These are phyloP conservation scores for Falco cherrug DNA, from an alignment of 2,797 vertebrate species.

Conservation along the genomic window DNA sequence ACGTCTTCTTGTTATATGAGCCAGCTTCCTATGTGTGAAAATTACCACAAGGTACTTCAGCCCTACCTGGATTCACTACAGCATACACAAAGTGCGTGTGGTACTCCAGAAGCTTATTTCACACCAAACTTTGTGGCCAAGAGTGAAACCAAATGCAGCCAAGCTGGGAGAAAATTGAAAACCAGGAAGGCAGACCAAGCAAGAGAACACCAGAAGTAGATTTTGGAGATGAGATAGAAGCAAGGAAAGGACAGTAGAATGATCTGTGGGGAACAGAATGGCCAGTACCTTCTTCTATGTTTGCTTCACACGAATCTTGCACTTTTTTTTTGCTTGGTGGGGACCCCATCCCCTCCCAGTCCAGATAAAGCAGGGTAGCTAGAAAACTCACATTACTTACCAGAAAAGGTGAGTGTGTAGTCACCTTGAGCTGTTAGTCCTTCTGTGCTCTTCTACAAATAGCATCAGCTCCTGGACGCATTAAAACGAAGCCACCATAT, in stretches of 20 bases:
- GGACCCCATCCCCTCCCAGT: neutral
- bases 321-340: neutral
- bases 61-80: neutral
- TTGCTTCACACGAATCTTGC: neutral
- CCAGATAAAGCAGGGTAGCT: neutral
- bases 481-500: neutral
- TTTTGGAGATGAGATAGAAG: neutral
- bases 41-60: neutral
- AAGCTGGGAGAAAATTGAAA: neutral
- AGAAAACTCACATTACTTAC: neutral
- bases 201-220: neutral
- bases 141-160: neutral
- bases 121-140: neutral
- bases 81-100: too few relatives aligned
- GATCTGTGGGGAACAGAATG: neutral
- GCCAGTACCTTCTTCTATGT: neutral
- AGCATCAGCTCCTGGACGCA: neutral
- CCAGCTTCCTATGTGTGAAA: neutral
- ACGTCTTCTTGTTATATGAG: neutral
- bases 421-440: neutral
- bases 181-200: neutral
- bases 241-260: neutral
- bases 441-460: neutral
- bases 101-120: neutral
- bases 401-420: neutral